Base-by-base conservation (phyloP, 2,888 invertebrate species). In the Dugesia japonica region DNA sequence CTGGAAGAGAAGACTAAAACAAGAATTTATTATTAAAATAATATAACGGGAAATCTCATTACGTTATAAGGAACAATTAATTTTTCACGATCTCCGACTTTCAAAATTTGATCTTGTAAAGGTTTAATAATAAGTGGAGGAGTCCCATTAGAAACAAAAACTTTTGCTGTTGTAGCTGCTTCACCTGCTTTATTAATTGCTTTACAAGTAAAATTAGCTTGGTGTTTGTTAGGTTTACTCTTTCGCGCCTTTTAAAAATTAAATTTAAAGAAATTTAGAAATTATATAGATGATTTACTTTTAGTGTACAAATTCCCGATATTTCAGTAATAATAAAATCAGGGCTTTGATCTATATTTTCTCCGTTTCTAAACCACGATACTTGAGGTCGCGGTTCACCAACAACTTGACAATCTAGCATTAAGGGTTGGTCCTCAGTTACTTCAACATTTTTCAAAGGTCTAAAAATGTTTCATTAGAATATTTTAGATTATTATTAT, bases 111-210 rank as follows among this genome's bases (percentile, higher is more conserved):
- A 38, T 75, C 38, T 71, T 75, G 42, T 26, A 71, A 17, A 13
- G 75, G 26, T 71, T 75, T 42, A 26, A 75, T 26, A 75, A 75
- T 75, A 17, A 42, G n/a, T 7, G 77, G 78, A 26, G 76, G 38
- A 17, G 23, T 33, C 13, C 42, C 42, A 15, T 78, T 28, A 0
- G 27, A 20, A n/a, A 78, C 81, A 78, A 80, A 81, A 1, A 85
- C 81, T 75, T 80, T 81, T 27, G 84, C 83, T 17, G 82, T 81
- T 78, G 83, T 84, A 33, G 81, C 81, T 28, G 83, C 82, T 79
- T 83, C 83, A 77, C 85, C 87, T 23, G 83, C 90, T 80, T 88
- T 89, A 85, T 98, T 98, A 75, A 94, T 90, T 20, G 94, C 95
- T 0, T 95, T 94, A 83, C 95, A 95, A 86, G 97, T 97, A 80